Evolutionary conservation across 2,113 vertebrate species (phyloP).

Genomic region (Thamnophis sirtalis): DNA sequence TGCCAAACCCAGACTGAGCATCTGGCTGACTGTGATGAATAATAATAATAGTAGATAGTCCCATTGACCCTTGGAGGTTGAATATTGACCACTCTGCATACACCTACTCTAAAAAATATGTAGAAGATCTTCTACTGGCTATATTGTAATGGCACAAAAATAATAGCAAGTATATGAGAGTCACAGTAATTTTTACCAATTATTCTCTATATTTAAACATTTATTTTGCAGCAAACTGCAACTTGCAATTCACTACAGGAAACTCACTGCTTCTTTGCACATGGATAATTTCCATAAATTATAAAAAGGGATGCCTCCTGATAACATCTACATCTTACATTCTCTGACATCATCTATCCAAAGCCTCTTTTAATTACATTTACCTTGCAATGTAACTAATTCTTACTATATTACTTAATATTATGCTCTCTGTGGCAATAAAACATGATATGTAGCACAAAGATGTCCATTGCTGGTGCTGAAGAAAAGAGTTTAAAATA

Average conservation of each 20-base stretch:
- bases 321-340: neutral
- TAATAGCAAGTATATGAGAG: neutral
- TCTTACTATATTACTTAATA: neutral
- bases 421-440: neutral
- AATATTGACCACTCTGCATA: neutral
- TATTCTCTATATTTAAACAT: neutral
- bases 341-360: neutral
- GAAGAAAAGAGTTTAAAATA: neutral
- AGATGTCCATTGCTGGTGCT: neutral
- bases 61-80: neutral
- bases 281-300: neutral
- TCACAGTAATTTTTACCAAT: neutral
- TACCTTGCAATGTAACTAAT: neutral
- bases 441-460: neutral
- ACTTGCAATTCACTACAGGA: neutral
- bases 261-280: neutral
- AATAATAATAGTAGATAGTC: neutral
- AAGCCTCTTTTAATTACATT: conserved; percentile 3
- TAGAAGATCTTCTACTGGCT: neutral
- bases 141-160: neutral
- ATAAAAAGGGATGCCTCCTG: neutral
- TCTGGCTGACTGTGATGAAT: too few species aligned
- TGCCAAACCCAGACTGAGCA: too few species aligned
- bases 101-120: neutral
- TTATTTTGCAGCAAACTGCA: neutral